Evolutionary conservation across 2,797 vertebrate species (phyloP), one percentile per base, ranked within the genome.

Genomic region (Staurois parvus): DNA sequence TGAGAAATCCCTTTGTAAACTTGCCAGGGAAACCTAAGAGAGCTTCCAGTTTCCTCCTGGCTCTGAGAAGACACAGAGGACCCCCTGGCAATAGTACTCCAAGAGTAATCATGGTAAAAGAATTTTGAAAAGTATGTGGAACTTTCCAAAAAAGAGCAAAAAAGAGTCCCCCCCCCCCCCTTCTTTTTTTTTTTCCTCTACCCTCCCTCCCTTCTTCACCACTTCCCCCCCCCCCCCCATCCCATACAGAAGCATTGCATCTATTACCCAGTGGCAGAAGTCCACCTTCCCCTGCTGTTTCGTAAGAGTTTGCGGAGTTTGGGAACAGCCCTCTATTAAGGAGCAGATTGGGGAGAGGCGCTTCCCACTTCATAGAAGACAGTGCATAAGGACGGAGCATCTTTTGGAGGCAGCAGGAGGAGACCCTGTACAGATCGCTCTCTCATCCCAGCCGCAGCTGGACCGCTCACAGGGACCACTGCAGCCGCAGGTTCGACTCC

Each of bases 271-370:
- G 92, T 93, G 94, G 94, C 94, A 94, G 91, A 89, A 85, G 89
- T 94, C 94, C 95, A 95, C 94, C 94, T 93, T 93, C 91, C 90
- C 93, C 81, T 93, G 92, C 92, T 91, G 94, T 97, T 97, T 96
- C 96, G 96, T 97, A 95, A 97, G 94, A 92, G 92, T 95, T 92
- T 94, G 94, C 94, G 94, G 94, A 94, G 90, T 93, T 88, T 92
- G 94, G 96, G 97, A 96, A 95, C 97, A 95, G 95, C 97, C 96
- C 97, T 96, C 95, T 94, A 92, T 98, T 99, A 98, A 99, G 97
- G 94, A 96, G 96, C 96, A 90, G 94, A 90, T 91, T 90, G 94
- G 90, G 92, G 91, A 93, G 93, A 95, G 93, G 89, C 91, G 94
- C 94, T 93, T 93, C 95, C 93, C 97, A 98, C 96, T 99, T 94